Evolutionary conservation across 2,113 vertebrate species (phyloP).

Genomic region (Cyphomyrus discorhynchus): DNA sequence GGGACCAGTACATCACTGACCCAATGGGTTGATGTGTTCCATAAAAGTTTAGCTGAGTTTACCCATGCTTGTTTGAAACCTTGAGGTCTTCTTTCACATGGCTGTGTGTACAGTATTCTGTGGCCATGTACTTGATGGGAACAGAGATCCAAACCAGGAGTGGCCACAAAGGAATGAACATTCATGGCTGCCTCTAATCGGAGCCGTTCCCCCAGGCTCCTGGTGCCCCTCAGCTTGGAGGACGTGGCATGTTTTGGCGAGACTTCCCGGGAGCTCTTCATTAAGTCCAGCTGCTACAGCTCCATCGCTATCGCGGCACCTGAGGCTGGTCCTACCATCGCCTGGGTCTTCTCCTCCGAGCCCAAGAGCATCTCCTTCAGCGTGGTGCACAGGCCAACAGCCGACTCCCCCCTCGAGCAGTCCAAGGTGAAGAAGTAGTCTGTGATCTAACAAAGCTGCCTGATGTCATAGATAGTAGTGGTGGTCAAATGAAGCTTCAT

Average conservation of each 20-base stretch:
- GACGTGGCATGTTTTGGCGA: constrained; percentile 76
- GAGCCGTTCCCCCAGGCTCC: constrained; percentile 54
- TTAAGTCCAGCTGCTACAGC: constrained; percentile 87
- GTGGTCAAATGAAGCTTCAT: neutral
- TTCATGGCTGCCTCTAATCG: neutral
- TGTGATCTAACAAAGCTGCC: neutral
- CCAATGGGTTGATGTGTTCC: neutral
- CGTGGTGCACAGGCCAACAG: constrained; percentile 72
- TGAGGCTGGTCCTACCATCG: constrained; percentile 70
- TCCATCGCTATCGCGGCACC: constrained; percentile 67
- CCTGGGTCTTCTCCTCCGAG: constrained; percentile 88
- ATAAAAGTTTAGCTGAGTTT: neutral
- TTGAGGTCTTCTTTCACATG: neutral
- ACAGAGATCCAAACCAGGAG: neutral
- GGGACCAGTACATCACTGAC: neutral
- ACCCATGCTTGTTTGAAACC: neutral
- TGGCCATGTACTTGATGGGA: neutral
- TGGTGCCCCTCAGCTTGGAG: constrained; percentile 65
- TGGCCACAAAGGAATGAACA: neutral
- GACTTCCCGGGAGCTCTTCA: constrained; percentile 75
- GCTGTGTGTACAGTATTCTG: neutral
- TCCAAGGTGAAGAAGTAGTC: constrained; percentile 65
- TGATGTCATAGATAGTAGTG: neutral
- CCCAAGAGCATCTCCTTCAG: constrained; percentile 93
- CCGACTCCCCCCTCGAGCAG: constrained; percentile 69